These are phyloP conservation scores for Oreochromis grahami DNA, from an alignment of 2,797 vertebrate species.

Conservation along the genomic window DNA sequence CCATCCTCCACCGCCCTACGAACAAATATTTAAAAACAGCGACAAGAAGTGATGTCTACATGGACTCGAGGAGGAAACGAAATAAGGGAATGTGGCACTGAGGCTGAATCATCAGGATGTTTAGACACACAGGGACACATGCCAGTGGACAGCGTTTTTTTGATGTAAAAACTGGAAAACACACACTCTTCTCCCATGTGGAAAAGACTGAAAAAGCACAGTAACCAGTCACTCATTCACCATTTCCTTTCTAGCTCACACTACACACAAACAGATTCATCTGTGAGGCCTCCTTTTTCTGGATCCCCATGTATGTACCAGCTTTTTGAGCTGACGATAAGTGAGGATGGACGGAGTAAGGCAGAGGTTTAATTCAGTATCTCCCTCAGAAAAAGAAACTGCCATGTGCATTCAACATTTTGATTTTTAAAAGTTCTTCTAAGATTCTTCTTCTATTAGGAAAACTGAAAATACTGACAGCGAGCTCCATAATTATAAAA, in stretches of 20 bases:
- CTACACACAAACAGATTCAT: not conserved
- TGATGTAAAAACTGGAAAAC: not conserved
- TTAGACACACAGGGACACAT: not conserved
- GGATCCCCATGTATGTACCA: not conserved
- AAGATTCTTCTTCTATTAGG: not conserved
- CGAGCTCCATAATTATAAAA: not conserved
- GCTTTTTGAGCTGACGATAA: not conserved
- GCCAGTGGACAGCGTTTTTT: not conserved
- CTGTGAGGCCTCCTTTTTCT: not conserved
- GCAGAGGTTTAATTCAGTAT: not conserved
- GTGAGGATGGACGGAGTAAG: not conserved
- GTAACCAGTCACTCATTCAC: not conserved
- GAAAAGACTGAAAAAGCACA: not conserved
- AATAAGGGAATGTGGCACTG: not conserved
- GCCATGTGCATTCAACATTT: not conserved
- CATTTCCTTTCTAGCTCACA: not conserved
- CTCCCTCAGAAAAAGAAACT: not conserved
- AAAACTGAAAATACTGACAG: not conserved
- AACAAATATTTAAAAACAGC: conserved; percentile 89
- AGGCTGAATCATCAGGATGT: not conserved
- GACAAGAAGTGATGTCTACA: conserved; percentile 68
- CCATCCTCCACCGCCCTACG: conserved; percentile 91
- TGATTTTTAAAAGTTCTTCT: not conserved
- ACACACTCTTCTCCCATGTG: not conserved
- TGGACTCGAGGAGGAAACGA: not conserved